phyloP scores from a whole-genome alignment of 1,140 invertebrate genomes.

The Drosophila varians region DNA sequence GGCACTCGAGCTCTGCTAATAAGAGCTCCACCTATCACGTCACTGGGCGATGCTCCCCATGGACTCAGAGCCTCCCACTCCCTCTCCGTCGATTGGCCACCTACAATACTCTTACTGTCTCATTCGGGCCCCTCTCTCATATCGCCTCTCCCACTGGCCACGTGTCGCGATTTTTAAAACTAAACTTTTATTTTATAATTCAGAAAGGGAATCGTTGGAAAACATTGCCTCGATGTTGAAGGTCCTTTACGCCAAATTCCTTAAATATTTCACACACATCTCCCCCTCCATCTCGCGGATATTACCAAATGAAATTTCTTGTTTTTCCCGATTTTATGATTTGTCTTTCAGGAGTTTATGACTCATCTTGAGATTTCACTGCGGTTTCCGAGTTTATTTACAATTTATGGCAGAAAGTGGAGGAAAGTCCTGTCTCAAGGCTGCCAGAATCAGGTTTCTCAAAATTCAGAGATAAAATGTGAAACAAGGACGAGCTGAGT shows the following conservation, averaged over 20 bases:
- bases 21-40: too few species aligned
- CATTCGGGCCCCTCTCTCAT: too few species aligned
- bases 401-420: conserved; percentile 31
- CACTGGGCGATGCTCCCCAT: too few species aligned
- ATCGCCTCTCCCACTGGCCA: too few species aligned
- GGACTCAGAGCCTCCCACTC: too few species aligned
- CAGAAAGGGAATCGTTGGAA: too few species aligned
- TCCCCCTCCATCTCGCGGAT: not conserved
- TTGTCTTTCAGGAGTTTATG: conserved; percentile 34
- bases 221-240: not conserved
- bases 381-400: conserved; percentile 16
- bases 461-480: not conserved
- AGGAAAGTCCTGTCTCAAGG: conserved; percentile 7
- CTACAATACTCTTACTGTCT: too few species aligned
- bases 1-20: too few species aligned
- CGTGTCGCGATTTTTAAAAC: too few species aligned
- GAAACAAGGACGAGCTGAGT: not conserved
- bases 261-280: not conserved
- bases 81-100: too few species aligned
- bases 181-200: too few species aligned
- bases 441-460: not conserved
- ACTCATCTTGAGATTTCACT: conserved; percentile 26
- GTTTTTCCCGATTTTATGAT: conserved; percentile 16
- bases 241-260: not conserved
- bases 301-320: conserved; percentile 12